Percentiles rank a stretch among this genome's conserved stretches.
These are phyloP conservation scores for Catostomus latipinnis DNA, from an alignment of 2,797 vertebrate species.

Conservation along the genomic window DNA sequence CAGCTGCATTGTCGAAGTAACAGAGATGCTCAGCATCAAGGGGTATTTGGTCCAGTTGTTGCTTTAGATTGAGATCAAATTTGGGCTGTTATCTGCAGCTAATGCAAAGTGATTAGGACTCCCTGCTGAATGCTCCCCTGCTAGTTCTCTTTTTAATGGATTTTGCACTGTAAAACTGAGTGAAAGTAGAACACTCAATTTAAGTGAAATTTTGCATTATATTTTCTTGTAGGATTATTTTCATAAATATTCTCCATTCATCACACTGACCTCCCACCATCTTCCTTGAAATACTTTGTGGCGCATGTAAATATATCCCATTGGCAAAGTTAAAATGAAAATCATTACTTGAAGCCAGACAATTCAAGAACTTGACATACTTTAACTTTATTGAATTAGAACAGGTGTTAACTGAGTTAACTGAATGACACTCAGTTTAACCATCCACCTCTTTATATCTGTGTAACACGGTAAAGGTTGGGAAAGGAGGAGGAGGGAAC, in stretches of 20 bases:
- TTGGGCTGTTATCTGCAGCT: conserved; percentile 14
- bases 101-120: conserved; percentile 35
- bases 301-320: not conserved
- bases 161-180: not conserved
- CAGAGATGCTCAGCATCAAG: conserved; percentile 25
- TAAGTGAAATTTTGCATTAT: too few species aligned
- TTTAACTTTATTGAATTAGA: conserved; percentile 59
- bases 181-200: not conserved
- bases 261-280: not conserved
- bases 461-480: too few species aligned
- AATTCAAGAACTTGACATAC: conserved; percentile 10
- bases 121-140: conserved; percentile 20
- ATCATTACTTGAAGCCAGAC: conserved; percentile 27
- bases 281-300: not conserved
- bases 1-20: conserved; percentile 36
- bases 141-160: conserved; percentile 14
- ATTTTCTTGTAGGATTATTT: too few species aligned
- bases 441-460: not conserved
- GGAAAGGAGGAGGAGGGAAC: too few species aligned
- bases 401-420: conserved; percentile 45
- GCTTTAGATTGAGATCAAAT: conserved; percentile 54
- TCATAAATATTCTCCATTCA: not conserved
- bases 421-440: not conserved
- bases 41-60: conserved; percentile 40
- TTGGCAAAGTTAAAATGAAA: conserved; percentile 8